Evolutionary conservation across 2,113 vertebrate species (phyloP), one percentile per base, ranked within the genome.

Genomic region (Chaetodon trifascialis): DNA sequence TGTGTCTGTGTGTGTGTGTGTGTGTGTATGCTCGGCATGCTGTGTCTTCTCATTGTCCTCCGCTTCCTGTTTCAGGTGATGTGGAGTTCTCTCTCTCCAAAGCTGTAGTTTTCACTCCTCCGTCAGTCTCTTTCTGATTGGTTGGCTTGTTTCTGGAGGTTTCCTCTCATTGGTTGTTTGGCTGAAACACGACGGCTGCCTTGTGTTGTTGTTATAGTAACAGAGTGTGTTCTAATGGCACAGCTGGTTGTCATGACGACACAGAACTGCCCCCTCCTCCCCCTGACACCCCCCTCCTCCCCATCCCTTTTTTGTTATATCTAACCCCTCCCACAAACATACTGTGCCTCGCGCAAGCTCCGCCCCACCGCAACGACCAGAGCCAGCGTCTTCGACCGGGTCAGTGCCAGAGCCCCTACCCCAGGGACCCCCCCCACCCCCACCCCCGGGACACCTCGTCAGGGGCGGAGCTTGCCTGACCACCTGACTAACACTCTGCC

Each of bases 241-340:
- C 89, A 91, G 88, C 69, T 86, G 92, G 89, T 93, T 92, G 90
- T 89, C 90, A 90, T 90, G 82, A 83, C 80, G 86, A 73, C 89
- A 86, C 88, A 90, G 88, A 85, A 58, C 70, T 79, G 51, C 63
- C 58, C 42, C 16, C 15, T 25, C 47, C 69, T 79, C 44, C 54
- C 15, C 21, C 42, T 44, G 9, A 34, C 71, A 67, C 56, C 60
- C 68, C 77, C 17, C 15, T 7, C 23, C 73, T 19, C 16, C 25
- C 51, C 38, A 4, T 23, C 12, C 5, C 36, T 21, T 46, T 60
- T 64, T 69, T 11, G 69, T 77, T 30, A 52, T 8, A 44, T 77
- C 47, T 87, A 88, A 81, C 71, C 59, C 84, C 68, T 77, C 82
- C 64, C 55, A 44, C 63, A 36, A 84, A 83, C 76, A 69, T 75